Evolutionary conservation across 2,113 vertebrate genomes (phyloP), one percentile per base, ranked within the genome.

Genomic region (Tyto alba): DNA sequence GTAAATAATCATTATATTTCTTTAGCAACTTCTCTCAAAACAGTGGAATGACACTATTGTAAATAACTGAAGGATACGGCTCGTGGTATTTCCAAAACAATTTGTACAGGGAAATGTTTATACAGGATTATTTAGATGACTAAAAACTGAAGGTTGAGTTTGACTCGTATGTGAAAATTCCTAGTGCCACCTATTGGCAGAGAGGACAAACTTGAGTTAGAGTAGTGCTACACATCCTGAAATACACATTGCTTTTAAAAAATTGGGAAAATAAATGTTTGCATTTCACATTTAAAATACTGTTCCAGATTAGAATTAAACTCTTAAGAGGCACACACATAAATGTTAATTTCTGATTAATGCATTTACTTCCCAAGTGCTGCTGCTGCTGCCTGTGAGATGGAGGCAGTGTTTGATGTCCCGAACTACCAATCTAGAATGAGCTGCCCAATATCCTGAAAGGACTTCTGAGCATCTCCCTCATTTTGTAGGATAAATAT

Each of bases 151-250:
- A 85, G 22, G 22, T 78, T 76, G 34, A n/a, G 3, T 53, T 88
- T 25, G 62, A 66, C 18, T 50, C 6, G 4, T 43, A 85, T 96
- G 77, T 48, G 86, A 47, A 97, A 66, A 97, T 95, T 97, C 87
- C 93, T 75, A 92, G 77, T 95, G 95, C 88, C 93, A 96, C 59
- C 89, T 97, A 92, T 97, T 91, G 92, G 80, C 74, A 86, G 34
- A 91, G 62, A 84, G 26, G 34, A 53, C 16, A 90, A 32, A 91
- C 7, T 15, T 13, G 40, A 67, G 48, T 47, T 47, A 47, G 20
- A 18, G 21, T 47, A 47, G 45, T 20, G 19, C 45, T 47, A 2
- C 40, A 27, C 7, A 2, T 55, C n/a, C 23, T 34, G 22, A 89
- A 82, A 60, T 10, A 27, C 9, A 17, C 7, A 63, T 88, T 55